phyloP scores from a whole-genome alignment of 2,888 invertebrate genomes.

The Ceraclea dissimilis region DNA sequence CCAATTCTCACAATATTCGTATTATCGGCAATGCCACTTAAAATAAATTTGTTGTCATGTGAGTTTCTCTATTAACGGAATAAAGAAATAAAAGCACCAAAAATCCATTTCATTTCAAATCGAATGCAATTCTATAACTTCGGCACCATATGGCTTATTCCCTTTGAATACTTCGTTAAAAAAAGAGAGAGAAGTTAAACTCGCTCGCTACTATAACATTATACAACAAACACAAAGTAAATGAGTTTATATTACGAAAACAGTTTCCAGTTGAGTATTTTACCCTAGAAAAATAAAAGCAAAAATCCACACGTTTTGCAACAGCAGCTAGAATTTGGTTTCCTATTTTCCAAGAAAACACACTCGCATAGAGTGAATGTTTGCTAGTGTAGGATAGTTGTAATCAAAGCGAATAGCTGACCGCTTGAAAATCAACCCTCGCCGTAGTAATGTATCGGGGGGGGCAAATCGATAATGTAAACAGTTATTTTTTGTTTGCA shows the following conservation, averaged over 20 bases:
- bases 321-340: slow-evolving; percentile 1
- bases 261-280: not conserved
- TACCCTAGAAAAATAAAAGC: not conserved
- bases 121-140: not conserved
- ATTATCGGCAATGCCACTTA: not conserved
- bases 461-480: slow-evolving; percentile 7
- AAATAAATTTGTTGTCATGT: not conserved
- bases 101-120: not conserved
- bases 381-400: not conserved
- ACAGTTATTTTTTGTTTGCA: slow-evolving; percentile 4
- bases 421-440: slow-evolving; percentile 4
- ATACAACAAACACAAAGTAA: not conserved
- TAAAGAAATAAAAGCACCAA: not conserved
- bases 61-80: not conserved
- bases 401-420: slow-evolving; percentile 15
- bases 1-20: not conserved
- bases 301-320: slow-evolving; percentile 4
- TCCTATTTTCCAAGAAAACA: slow-evolving; percentile 3
- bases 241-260: not conserved
- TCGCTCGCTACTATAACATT: not conserved
- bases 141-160: slow-evolving; percentile 2
- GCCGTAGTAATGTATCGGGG: not conserved
- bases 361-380: not conserved
- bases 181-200: not conserved
- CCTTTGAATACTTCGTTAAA: not conserved